Evolutionary conservation across 2,797 vertebrate genomes (phyloP).

Genomic region (Fundulus diaphanus): DNA sequence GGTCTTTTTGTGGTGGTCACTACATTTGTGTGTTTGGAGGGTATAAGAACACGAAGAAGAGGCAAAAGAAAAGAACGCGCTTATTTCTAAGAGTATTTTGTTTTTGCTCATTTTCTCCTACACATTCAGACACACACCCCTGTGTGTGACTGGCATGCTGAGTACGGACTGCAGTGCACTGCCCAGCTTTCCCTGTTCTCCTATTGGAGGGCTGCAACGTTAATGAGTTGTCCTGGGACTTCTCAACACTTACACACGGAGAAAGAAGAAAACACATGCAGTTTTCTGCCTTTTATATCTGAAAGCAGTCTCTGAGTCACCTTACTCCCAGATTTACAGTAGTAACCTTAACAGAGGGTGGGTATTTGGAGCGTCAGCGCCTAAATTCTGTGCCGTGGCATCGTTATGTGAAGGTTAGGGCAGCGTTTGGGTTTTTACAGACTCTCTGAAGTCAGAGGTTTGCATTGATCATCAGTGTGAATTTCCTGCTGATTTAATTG

Average conservation of each 20-base stretch:
- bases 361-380: background rate
- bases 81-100: conserved; percentile 37
- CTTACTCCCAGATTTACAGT: background rate
- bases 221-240: conserved; percentile 79
- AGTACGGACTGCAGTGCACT: conserved; percentile 65
- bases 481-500: background rate
- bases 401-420: background rate
- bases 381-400: background rate
- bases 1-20: conserved; percentile 20
- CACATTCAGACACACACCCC: conserved; percentile 21
- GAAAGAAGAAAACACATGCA: conserved; percentile 8
- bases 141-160: conserved; percentile 67
- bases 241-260: conserved; percentile 33
- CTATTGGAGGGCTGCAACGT: conserved; percentile 47
- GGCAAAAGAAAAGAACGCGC: conserved; percentile 7
- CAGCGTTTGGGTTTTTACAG: background rate
- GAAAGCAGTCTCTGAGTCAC: conserved; percentile 11
- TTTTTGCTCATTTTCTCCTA: conserved; percentile 20
- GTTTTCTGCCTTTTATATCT: conserved; percentile 5
- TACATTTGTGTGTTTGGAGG: conserved; percentile 20
- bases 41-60: conserved; percentile 28
- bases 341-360: background rate
- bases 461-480: background rate
- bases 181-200: conserved; percentile 59
- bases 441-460: background rate